Evolutionary conservation across 2,888 invertebrate species (phyloP).

Genomic region (Lucinisca nassula): DNA sequence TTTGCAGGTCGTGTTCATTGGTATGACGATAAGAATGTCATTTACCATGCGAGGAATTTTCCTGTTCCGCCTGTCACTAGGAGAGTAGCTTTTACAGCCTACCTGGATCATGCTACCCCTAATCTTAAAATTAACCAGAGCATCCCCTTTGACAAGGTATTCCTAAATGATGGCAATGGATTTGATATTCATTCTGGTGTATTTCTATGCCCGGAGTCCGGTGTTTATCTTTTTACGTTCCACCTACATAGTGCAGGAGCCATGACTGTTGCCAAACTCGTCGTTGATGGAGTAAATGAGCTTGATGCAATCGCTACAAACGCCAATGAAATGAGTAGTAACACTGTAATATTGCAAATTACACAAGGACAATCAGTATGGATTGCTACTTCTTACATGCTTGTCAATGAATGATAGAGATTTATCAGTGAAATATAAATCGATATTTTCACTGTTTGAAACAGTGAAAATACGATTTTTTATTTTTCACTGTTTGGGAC

Average conservation of each 20-base stretch:
- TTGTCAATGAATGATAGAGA: too few relatives aligned
- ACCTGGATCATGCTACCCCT: not conserved
- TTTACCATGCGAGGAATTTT: too few relatives aligned
- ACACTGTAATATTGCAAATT: not conserved
- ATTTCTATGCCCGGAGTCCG: not conserved
- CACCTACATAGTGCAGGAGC: not conserved
- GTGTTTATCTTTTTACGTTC: not conserved
- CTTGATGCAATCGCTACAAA: not conserved
- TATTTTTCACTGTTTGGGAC: too few relatives aligned
- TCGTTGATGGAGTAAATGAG: not conserved
- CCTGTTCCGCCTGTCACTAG: too few relatives aligned
- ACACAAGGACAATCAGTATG: not conserved
- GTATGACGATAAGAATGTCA: too few relatives aligned
- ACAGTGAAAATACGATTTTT: too few relatives aligned
- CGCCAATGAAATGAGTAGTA: not conserved
- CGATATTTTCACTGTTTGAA: too few relatives aligned
- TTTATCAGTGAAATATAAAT: too few relatives aligned
- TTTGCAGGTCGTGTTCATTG: too few relatives aligned
- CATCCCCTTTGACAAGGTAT: not conserved
- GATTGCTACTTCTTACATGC: not conserved
- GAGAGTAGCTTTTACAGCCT: not conserved
- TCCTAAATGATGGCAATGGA: not conserved
- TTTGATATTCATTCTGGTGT: not conserved
- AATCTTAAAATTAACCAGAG: not conserved
- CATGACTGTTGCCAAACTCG: not conserved